Evolutionary conservation across 1,140 invertebrate species (phyloP), one percentile per base, ranked within the genome.

Genomic region (Pseudoatta argentina): DNA sequence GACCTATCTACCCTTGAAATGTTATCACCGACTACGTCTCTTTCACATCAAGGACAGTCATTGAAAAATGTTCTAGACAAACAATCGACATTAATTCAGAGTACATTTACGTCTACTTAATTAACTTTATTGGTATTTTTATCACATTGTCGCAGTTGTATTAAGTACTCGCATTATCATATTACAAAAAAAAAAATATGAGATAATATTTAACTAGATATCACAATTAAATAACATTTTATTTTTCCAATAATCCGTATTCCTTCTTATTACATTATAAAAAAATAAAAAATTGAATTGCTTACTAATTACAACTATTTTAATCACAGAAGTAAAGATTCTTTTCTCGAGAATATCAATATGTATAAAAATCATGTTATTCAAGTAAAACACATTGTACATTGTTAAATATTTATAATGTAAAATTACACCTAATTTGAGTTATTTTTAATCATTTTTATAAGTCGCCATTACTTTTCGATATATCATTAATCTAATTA

Each of bases 1-100:
- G 90, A 85, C 82, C 71, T 66, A 87, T 39, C 71, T 66, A 86
- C n/a, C 63, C 83, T 21, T 24, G 53, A 87, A 82, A 86, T 83
- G 64, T 24, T 88, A 16, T 57, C 73, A 39, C 0, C 39, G 14
- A 21, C 21, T 53, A 27, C 14, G 64, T 59, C 61, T 61, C 39
- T 73, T 61, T 18, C 48, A 24, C 39, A 18, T 61, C 55, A 61
- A 82, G 55, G 24, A 1, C 24, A 21, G 3, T 21, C 3, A 5
- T 69, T 69, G 39, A 75, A 61, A 73, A 75, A 83, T 44, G 21
- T 1, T 1, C 14, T 53, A 2, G 21, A 5, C 14, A 12, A 55
- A 48, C 12, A 24, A 82, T 30, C 10, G 51, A 81, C 0, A 12
- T 10, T 34, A 24, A 73, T 21, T 7, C 30, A 61, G 14, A 83